Evolutionary conservation across 2,113 vertebrate species (phyloP).

Genomic region (Clarias magur): DNA sequence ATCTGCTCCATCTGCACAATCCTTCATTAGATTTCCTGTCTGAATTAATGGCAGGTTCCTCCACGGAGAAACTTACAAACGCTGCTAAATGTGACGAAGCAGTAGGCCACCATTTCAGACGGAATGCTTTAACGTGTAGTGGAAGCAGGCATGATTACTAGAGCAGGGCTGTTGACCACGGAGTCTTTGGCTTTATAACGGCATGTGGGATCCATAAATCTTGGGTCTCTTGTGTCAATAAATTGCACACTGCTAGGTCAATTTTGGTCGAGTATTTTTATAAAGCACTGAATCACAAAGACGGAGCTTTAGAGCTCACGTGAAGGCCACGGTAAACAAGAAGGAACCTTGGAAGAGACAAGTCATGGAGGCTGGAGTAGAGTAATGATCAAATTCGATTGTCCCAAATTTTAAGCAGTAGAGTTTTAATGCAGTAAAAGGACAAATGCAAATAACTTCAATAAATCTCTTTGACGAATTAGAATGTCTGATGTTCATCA

Average conservation of each 20-base stretch:
- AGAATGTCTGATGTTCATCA: not conserved
- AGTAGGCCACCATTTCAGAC: conserved; percentile 1
- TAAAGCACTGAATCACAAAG: not conserved
- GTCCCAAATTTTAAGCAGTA: not conserved
- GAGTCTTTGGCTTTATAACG: not conserved
- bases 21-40: conserved; percentile 16
- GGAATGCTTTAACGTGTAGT: not conserved
- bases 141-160: not conserved
- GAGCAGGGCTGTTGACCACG: not conserved
- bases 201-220: not conserved
- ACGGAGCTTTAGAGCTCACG: not conserved
- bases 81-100: not conserved
- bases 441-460: not conserved
- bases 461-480: not conserved
- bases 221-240: not conserved
- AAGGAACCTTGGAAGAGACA: not conserved
- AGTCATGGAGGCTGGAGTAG: not conserved
- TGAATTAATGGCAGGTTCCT: not conserved
- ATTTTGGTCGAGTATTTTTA: not conserved
- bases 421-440: not conserved
- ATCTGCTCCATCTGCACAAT: not conserved
- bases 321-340: not conserved
- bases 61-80: not conserved
- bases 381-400: not conserved
- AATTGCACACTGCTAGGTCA: not conserved